These are phyloP conservation scores for Platycheirus albimanus DNA, from an alignment of 2,888 invertebrate species.

Conservation along the genomic window DNA sequence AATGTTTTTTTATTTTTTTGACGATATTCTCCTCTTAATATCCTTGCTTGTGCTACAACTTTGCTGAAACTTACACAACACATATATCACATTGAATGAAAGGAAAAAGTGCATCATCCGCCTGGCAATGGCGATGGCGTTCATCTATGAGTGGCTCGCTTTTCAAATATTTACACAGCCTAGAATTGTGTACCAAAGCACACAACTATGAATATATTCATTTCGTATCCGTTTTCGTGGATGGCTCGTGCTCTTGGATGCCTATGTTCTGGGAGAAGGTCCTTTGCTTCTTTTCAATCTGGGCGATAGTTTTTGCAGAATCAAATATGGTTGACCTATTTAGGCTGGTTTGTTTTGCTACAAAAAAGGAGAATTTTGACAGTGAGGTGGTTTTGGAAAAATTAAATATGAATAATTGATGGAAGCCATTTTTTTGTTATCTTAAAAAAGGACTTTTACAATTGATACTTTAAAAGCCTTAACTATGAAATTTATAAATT, in stretches of 20 bases:
- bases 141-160: constrained; percentile 41
- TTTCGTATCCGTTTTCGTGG: constrained; percentile 5
- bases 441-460: too few relatives aligned
- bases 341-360: constrained; percentile 7
- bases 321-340: constrained; percentile 56
- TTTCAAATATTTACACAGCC: constrained; percentile 69
- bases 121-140: constrained; percentile 28
- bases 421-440: too few relatives aligned
- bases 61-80: constrained; percentile 1
- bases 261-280: constrained; percentile 19
- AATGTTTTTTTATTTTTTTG: too few relatives aligned
- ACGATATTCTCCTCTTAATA: constrained; percentile 19
- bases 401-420: not conserved
- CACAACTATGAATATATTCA: constrained; percentile 18
- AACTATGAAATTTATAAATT: too few relatives aligned
- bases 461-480: too few relatives aligned
- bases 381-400: not conserved
- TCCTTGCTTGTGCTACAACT: constrained; percentile 28
- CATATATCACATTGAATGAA: not conserved
- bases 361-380: not conserved
- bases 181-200: constrained; percentile 48
- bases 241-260: not conserved
- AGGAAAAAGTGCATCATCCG: constrained; percentile 34
- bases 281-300: constrained; percentile 35
- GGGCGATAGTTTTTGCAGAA: constrained; percentile 27